These are phyloP conservation scores for Arion vulgaris DNA, from an alignment of 1,140 invertebrate genomes.

Conservation along the genomic window DNA sequence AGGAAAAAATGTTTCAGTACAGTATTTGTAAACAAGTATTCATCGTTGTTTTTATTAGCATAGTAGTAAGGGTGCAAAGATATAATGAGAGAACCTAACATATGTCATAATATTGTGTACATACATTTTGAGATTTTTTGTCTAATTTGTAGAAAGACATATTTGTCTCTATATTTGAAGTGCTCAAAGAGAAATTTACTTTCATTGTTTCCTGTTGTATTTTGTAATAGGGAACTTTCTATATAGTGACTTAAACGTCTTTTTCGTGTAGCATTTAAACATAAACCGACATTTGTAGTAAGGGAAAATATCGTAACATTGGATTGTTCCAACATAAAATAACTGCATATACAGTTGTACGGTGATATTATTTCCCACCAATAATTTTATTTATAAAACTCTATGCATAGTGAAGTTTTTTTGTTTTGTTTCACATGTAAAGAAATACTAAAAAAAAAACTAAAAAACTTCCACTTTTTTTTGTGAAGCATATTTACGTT, in stretches of 20 bases:
- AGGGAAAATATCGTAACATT: no score
- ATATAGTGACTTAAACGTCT: no score
- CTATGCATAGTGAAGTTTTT: background rate
- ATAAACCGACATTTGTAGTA: no score
- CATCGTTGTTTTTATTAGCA: background rate
- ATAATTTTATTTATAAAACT: background rate
- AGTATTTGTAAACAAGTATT: background rate
- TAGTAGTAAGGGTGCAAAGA: background rate
- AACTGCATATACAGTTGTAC: no score
- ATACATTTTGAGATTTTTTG: background rate
- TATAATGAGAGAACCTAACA: no score
- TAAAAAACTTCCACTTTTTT: background rate
- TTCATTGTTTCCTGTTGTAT: background rate
- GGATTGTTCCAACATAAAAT: no score
- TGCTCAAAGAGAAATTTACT: background rate
- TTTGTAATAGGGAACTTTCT: no score
- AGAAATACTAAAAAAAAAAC: no score
- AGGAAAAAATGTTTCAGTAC: no score
- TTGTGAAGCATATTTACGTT: background rate
- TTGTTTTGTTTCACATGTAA: no score
- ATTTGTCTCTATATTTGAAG: background rate
- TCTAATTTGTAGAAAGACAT: background rate
- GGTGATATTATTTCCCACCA: no score
- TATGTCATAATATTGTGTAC: background rate
- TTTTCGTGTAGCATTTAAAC: no score